Evolutionary conservation across 2,113 vertebrate species (phyloP).

Genomic region (Megaleporinus macrocephalus): DNA sequence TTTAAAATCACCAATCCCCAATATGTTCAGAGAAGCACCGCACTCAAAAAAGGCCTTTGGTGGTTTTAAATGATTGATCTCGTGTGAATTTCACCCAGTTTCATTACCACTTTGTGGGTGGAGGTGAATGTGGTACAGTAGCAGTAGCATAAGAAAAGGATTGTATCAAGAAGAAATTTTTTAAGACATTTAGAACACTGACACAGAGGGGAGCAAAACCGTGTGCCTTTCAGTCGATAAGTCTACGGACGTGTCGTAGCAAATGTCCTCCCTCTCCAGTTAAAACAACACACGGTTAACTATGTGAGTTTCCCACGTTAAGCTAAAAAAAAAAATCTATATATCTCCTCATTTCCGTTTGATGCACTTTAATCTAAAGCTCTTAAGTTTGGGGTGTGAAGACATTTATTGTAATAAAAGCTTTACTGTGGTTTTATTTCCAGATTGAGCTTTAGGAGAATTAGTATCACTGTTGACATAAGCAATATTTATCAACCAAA

Average conservation of each 20-base stretch:
- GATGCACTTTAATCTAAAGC: slow-evolving; percentile 76
- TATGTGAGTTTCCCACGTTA: neutral
- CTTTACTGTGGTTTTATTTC: slow-evolving; percentile 49
- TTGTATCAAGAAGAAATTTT: slow-evolving; percentile 6
- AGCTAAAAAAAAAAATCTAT: slow-evolving; percentile 41
- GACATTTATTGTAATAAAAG: slow-evolving; percentile 47
- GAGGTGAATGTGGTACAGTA: slow-evolving; percentile 6
- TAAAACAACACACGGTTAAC: neutral
- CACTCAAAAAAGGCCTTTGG: neutral
- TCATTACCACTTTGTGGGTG: slow-evolving; percentile 9
- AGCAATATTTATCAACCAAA: slow-evolving; percentile 62
- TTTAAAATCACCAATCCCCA: slow-evolving; percentile 28
- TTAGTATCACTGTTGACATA: slow-evolving; percentile 11
- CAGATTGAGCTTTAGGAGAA: slow-evolving; percentile 43
- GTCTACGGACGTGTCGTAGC: slow-evolving; percentile 1
- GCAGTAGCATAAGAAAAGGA: slow-evolving; percentile 9
- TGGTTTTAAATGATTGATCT: neutral
- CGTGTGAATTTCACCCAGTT: neutral
- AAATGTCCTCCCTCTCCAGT: neutral
- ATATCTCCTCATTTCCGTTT: slow-evolving; percentile 69
- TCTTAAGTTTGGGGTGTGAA: slow-evolving; percentile 33
- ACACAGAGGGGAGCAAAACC: slow-evolving; percentile 8
- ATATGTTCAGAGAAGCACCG: slow-evolving; percentile 27
- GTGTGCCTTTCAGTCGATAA: slow-evolving; percentile 38
- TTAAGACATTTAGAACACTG: slow-evolving; percentile 1